phyloP scores from a whole-genome alignment of 2,797 vertebrate species.

The Enteromius treurensis region DNA sequence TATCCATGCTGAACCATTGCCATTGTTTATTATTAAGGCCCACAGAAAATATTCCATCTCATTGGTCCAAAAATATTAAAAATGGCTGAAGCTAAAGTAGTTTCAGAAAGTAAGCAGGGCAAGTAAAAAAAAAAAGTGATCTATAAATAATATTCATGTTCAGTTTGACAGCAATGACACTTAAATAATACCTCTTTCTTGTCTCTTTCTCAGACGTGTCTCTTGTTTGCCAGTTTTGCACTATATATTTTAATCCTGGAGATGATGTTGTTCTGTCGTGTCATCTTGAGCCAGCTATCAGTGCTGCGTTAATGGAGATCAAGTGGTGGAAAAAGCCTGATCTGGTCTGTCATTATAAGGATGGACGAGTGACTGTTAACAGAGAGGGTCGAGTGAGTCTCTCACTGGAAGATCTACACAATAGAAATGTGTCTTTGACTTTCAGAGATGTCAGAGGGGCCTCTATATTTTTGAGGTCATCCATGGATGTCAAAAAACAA shows the following conservation, averaged over 20 bases:
- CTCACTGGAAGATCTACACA: neutral
- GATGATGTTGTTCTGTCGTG: no score
- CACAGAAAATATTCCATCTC: neutral
- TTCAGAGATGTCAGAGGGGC: neutral
- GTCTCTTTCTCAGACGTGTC: neutral
- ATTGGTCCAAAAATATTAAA: neutral
- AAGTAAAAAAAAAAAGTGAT: neutral
- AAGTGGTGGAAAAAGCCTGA: no score
- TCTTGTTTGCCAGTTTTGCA: neutral
- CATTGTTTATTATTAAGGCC: neutral
- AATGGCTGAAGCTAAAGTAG: neutral
- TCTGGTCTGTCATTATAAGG: no score
- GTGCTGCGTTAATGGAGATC: no score
- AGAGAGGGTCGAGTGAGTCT: neutral
- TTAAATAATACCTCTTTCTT: neutral
- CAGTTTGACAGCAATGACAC: neutral
- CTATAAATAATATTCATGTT: neutral
- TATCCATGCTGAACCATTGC: neutral
- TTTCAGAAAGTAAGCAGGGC: neutral
- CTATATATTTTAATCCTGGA: no score
- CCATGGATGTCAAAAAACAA: neutral
- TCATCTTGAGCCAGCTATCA: no score
- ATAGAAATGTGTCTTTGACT: conserved; percentile 9
- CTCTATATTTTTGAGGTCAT: neutral
- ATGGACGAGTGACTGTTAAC: neutral